These are phyloP conservation scores for Cossypha dichroa DNA, from an alignment of 2,797 vertebrate genomes.

Conservation along the genomic window DNA sequence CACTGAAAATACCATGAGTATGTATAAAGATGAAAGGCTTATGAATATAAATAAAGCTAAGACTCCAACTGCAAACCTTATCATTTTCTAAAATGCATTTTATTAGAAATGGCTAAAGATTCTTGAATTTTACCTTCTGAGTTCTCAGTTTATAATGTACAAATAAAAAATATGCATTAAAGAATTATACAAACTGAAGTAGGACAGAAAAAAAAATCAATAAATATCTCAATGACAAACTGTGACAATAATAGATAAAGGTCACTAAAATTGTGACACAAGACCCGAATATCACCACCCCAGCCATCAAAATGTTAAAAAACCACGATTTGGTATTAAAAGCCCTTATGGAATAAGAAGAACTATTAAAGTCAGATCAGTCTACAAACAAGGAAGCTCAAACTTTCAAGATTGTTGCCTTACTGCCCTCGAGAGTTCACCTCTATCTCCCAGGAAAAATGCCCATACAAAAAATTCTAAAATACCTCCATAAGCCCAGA, in stretches of 20 bases:
- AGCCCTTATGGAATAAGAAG: conserved; percentile 63
- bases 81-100: conserved; percentile 81
- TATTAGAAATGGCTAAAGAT: conserved; percentile 75
- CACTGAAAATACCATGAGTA: conserved; percentile 80
- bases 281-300: conserved; percentile 37
- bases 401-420: conserved; percentile 80
- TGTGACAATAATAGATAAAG: conserved; percentile 52
- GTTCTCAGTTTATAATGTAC: conserved; percentile 64
- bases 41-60: conserved; percentile 87
- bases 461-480: conserved; percentile 89
- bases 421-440: conserved; percentile 90
- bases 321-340: conserved; percentile 49
- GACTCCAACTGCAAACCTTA: conserved; percentile 82
- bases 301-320: conserved; percentile 50
- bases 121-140: conserved; percentile 74
- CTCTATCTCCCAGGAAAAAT: conserved; percentile 88
- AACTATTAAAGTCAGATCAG: conserved; percentile 68
- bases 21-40: conserved; percentile 84
- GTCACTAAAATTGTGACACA: conserved; percentile 45
- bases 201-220: conserved; percentile 53
- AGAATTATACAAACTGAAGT: conserved; percentile 59
- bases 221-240: conserved; percentile 49
- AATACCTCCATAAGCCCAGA: conserved; percentile 99
- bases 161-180: conserved; percentile 68
- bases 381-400: conserved; percentile 75